Percentiles rank a stretch among this genome's conserved stretches.
phyloP scores from a whole-genome alignment of 2,888 invertebrate species.

The Belgica antarctica region DNA sequence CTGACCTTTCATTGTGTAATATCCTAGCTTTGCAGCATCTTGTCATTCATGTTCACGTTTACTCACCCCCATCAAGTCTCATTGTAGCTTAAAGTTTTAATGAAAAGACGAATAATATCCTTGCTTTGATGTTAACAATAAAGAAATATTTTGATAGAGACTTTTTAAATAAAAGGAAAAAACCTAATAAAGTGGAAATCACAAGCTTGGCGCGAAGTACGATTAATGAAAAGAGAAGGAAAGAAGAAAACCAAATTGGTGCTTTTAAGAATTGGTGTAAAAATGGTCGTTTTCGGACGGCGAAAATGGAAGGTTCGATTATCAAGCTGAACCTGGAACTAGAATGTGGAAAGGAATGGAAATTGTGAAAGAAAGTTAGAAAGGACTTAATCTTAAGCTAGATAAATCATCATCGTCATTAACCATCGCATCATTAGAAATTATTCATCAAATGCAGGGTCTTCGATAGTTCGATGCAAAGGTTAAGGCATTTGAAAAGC shows the following conservation, averaged over 20 bases:
- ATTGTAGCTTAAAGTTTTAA: slow-evolving; percentile 1
- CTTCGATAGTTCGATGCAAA: too few species aligned
- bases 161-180: slow-evolving; percentile 17
- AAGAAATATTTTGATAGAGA: slow-evolving; percentile 33
- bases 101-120: background rate
- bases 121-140: slow-evolving; percentile 33
- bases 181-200: background rate
- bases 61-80: background rate
- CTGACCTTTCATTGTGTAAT: slow-evolving; percentile 17
- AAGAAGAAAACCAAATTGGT: slow-evolving; percentile 9
- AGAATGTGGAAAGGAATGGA: slow-evolving; percentile 18
- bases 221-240: slow-evolving; percentile 7
- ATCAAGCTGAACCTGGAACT: background rate
- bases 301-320: slow-evolving; percentile 4
- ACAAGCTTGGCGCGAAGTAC: slow-evolving; percentile 2
- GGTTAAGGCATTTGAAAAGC: too few species aligned
- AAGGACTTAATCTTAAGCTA: background rate
- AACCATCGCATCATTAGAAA: slow-evolving; percentile 23
- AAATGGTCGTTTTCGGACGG: background rate
- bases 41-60: too few species aligned
- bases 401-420: slow-evolving; percentile 4
- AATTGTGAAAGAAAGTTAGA: slow-evolving; percentile 12
- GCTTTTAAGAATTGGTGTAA: slow-evolving; percentile 22
- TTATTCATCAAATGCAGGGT: slow-evolving; percentile 12
- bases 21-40: slow-evolving; percentile 18